Percentiles rank a stretch among this genome's conserved stretches.
Conservation (phyloP, 2,113 vertebrate species). For the Takifugu flavidus region DNA sequence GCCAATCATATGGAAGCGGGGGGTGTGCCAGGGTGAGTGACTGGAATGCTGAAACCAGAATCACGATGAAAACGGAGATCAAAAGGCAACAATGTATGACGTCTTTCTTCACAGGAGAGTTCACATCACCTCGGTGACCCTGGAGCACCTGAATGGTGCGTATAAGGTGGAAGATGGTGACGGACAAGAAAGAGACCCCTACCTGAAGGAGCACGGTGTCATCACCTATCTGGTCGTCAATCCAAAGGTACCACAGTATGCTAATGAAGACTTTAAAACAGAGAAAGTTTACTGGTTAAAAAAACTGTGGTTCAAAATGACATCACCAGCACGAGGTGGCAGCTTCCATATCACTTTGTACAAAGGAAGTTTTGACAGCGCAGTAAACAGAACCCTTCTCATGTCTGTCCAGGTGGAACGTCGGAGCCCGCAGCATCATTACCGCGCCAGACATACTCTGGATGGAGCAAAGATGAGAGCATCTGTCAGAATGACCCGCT, state of each 20-base stretch:
- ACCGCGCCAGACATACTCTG: slow-evolving; percentile 81
- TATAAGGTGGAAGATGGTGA: slow-evolving; percentile 96
- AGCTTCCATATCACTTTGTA: not conserved
- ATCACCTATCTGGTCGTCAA: slow-evolving; percentile 95
- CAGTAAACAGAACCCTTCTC: not conserved
- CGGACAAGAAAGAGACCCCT: slow-evolving; percentile 90
- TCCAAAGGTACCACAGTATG: slow-evolving; percentile 80
- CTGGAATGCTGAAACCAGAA: not conserved
- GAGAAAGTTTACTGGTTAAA: too few relatives aligned
- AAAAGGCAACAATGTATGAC: not conserved
- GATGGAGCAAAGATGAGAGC: slow-evolving; percentile 95
- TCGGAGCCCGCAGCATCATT: slow-evolving; percentile 88
- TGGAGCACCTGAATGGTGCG: slow-evolving; percentile 90
- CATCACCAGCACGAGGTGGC: too few relatives aligned
- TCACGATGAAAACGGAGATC: too few relatives aligned
- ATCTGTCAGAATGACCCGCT: slow-evolving; percentile 96
- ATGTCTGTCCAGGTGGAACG: slow-evolving; percentile 80
- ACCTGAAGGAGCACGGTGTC: slow-evolving; percentile 91
- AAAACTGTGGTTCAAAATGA: too few relatives aligned
- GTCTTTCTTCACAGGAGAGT: slow-evolving; percentile 79
- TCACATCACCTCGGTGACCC: slow-evolving; percentile 93
- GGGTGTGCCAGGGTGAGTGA: slow-evolving; percentile 90
- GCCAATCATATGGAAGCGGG: slow-evolving; percentile 99
- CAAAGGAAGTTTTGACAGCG: not conserved
- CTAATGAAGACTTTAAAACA: not conserved